phyloP scores from a whole-genome alignment of 2,113 vertebrate genomes.

The Turdus rufiventris region DNA sequence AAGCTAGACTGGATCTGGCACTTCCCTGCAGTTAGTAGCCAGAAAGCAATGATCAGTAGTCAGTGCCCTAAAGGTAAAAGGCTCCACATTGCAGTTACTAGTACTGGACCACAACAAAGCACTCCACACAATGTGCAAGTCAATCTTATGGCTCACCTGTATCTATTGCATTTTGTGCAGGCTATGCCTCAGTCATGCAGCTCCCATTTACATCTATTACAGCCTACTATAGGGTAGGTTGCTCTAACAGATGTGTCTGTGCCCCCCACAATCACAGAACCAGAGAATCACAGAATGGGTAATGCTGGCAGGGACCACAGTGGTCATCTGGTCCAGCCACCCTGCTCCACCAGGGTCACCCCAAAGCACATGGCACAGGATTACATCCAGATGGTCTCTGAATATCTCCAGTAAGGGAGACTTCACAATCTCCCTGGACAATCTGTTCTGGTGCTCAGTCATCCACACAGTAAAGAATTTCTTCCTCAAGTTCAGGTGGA shows the following conservation, averaged over 20 bases:
- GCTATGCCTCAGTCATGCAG: background rate
- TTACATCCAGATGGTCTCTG: no score
- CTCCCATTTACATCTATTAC: background rate
- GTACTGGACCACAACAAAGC: background rate
- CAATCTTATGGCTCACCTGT: background rate
- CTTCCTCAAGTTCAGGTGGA: background rate
- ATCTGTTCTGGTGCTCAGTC: background rate
- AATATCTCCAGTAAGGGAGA: background rate
- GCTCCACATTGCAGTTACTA: background rate
- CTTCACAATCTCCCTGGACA: background rate
- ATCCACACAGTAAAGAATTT: background rate
- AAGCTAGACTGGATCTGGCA: background rate
- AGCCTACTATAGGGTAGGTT: rapidly evolving
- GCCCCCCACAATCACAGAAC: background rate
- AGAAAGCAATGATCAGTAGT: background rate
- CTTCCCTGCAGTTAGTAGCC: background rate
- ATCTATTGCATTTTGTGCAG: background rate
- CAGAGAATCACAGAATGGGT: background rate
- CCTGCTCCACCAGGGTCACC: background rate
- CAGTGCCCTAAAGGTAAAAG: background rate
- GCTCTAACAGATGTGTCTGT: background rate
- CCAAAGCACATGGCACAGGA: background rate
- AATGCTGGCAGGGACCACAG: background rate
- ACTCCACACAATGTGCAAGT: background rate
- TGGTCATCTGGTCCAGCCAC: background rate